Conservation (phyloP, 2,113 vertebrate species). For the Anser brachyrhynchus region DNA sequence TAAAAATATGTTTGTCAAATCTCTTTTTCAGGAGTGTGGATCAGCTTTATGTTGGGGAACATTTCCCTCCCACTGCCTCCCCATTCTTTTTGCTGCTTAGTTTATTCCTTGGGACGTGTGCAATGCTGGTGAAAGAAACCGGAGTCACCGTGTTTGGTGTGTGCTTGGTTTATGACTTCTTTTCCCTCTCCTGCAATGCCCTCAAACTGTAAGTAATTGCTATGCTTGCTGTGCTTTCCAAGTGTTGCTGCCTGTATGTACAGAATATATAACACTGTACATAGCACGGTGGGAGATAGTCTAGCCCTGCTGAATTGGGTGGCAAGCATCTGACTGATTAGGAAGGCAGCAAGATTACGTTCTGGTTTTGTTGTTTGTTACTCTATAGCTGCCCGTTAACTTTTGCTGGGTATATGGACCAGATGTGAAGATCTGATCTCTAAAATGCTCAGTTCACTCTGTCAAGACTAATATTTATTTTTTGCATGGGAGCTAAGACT, state of each 20-base stretch:
- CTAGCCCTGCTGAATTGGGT: background rate
- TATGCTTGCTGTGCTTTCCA: background rate
- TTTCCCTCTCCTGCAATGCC: constrained; percentile 84
- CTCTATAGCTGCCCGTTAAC: background rate
- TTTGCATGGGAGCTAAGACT: background rate
- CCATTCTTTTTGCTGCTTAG: constrained; percentile 82
- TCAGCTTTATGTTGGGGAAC: constrained; percentile 69
- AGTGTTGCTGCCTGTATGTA: background rate
- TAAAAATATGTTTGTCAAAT: background rate
- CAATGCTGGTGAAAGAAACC: constrained; percentile 98
- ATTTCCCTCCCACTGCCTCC: constrained; percentile 82
- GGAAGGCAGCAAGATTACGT: background rate
- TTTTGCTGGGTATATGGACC: background rate
- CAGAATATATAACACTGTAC: background rate
- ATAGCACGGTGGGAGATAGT: background rate
- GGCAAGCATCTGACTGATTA: background rate
- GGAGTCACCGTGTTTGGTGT: constrained; percentile 96
- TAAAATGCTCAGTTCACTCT: background rate
- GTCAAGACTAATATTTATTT: background rate
- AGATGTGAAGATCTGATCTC: background rate
- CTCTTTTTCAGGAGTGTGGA: constrained; percentile 86
- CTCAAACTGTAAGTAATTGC: constrained; percentile 81
- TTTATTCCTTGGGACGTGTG: constrained; percentile 90
- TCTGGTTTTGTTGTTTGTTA: background rate
- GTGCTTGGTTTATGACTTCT: constrained; percentile 90